Evolutionary conservation across 2,113 vertebrate genomes (phyloP).

Genomic region (Neopipo cinnamomea): DNA sequence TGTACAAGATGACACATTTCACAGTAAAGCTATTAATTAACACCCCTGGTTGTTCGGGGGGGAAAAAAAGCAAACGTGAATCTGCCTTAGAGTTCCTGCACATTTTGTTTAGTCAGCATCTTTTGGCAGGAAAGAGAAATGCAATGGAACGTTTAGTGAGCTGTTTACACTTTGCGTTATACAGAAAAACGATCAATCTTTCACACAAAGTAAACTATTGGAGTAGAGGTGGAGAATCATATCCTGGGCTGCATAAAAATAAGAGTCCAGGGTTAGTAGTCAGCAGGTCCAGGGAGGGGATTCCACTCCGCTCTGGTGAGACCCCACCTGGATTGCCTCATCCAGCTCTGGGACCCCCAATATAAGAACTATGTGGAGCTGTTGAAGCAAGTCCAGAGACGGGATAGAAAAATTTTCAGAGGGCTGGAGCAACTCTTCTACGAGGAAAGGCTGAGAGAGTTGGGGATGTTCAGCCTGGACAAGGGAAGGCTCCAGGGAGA

Average conservation of each 20-base stretch:
- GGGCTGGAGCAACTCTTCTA: background rate
- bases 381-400: background rate
- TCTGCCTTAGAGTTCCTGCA: background rate
- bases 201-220: background rate
- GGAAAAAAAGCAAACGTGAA: background rate
- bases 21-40: background rate
- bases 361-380: background rate
- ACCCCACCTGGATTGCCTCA: background rate
- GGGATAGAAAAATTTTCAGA: background rate
- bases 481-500: background rate
- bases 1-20: background rate
- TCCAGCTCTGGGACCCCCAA: background rate
- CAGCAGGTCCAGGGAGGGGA: background rate
- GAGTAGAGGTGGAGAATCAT: background rate
- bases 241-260: background rate
- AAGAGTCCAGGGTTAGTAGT: background rate
- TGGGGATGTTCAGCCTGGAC: background rate
- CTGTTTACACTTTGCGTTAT: background rate
- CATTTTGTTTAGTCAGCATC: background rate
- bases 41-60: fast-evolving
- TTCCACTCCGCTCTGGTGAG: background rate
- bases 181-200: background rate
- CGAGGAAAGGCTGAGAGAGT: background rate
- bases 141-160: background rate
- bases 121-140: background rate